Conservation (phyloP, 2,113 vertebrate species). For the Hassar affinis region DNA sequence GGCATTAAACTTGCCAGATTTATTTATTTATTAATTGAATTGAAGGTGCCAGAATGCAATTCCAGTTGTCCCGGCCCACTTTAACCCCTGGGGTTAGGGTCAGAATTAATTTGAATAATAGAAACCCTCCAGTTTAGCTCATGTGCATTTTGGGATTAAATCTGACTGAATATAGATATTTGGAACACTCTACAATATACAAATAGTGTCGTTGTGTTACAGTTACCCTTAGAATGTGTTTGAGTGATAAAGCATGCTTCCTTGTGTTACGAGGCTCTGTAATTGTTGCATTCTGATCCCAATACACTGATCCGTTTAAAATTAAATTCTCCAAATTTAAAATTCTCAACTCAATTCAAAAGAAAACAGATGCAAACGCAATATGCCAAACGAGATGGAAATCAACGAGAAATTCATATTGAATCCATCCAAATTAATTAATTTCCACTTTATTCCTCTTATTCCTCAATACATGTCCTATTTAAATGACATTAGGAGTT, state of each 20-base stretch:
- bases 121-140: not conserved
- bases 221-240: not conserved
- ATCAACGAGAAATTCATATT: not conserved
- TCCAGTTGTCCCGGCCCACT: too few species aligned
- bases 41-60: too few species aligned
- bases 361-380: not conserved
- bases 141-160: not conserved
- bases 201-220: not conserved
- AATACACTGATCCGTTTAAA: slow-evolving; percentile 16
- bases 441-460: not conserved
- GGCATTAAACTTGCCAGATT: too few species aligned
- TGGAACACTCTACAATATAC: not conserved
- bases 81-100: not conserved
- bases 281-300: not conserved
- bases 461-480: not conserved
- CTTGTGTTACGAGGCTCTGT: not conserved
- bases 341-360: not conserved
- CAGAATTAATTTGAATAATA: not conserved
- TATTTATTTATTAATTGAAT: too few species aligned
- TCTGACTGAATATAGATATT: not conserved
- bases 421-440: not conserved
- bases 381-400: not conserved
- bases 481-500: not conserved
- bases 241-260: not conserved
- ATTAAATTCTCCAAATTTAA: not conserved